These are phyloP conservation scores for Poecilobothrus nobilitatus DNA, from an alignment of 2,888 invertebrate species.

Conservation along the genomic window DNA sequence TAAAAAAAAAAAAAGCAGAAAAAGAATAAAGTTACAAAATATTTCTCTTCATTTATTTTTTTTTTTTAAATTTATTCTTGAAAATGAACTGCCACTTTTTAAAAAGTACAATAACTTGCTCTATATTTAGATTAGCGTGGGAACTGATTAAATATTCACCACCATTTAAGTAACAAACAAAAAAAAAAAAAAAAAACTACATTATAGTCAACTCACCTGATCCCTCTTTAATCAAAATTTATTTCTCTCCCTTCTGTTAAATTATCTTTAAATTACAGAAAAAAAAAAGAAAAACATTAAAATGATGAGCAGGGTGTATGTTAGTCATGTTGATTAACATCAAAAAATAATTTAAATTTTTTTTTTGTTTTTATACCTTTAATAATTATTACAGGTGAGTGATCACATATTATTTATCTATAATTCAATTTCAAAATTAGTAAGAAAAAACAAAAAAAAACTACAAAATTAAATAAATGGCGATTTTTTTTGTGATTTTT, in stretches of 20 bases:
- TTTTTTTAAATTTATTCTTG: too few species aligned
- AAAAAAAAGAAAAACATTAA: too few species aligned
- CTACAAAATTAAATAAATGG: neutral
- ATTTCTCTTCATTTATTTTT: too few species aligned
- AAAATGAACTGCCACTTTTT: too few species aligned
- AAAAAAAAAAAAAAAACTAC: too few species aligned
- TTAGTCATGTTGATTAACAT: neutral
- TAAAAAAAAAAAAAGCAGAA: neutral
- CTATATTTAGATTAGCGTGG: neutral
- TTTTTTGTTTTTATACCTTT: neutral
- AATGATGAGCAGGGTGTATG: neutral
- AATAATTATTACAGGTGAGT: conserved; percentile 1
- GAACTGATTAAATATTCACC: neutral
- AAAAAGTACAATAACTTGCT: neutral
- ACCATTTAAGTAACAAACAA: too few species aligned
- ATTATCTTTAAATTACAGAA: neutral
- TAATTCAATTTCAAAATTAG: neutral
- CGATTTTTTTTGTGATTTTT: neutral
- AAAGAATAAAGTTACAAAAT: neutral
- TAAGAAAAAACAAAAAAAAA: too few species aligned
- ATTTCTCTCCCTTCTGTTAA: too few species aligned
- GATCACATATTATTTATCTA: neutral
- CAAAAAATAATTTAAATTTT: neutral
- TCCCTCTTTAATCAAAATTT: neutral
- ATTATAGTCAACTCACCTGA: neutral